Evolutionary conservation across 2,113 vertebrate genomes (phyloP).

Genomic region (Calyptomena viridis): DNA sequence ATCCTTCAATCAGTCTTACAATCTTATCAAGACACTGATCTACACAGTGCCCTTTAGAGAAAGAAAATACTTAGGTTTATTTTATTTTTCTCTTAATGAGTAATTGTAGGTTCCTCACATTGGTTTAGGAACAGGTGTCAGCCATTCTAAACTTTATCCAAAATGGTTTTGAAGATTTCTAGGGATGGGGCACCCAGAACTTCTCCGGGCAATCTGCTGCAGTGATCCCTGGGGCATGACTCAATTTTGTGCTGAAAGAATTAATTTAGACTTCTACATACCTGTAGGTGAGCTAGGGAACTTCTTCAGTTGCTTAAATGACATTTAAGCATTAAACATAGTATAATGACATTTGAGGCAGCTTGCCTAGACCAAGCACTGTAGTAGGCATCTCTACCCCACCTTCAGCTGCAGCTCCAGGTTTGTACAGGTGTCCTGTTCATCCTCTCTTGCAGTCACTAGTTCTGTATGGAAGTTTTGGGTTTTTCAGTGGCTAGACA

Average conservation of each 20-base stretch:
- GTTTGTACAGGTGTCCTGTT: neutral
- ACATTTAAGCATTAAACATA: too few relatives aligned
- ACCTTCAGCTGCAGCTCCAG: neutral
- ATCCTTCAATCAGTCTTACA: neutral
- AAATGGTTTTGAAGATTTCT: neutral
- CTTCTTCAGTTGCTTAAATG: neutral
- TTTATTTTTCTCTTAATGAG: rapidly evolving
- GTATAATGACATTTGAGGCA: neutral
- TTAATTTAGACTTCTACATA: neutral
- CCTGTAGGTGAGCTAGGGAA: neutral
- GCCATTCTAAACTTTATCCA: neutral
- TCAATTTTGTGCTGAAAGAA: neutral
- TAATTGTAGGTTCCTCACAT: rapidly evolving
- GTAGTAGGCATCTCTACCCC: neutral
- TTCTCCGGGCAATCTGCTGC: neutral
- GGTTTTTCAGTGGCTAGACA: neutral
- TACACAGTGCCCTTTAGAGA: neutral
- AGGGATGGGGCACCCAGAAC: neutral
- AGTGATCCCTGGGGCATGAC: rapidly evolving
- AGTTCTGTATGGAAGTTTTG: neutral
- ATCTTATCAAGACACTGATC: neutral
- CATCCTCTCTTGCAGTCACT: neutral
- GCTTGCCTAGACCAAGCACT: neutral
- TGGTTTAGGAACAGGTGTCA: neutral
- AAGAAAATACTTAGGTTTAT: neutral